phyloP scores from a whole-genome alignment of 2,113 vertebrate species.

The Tricholaema leucomelas region DNA sequence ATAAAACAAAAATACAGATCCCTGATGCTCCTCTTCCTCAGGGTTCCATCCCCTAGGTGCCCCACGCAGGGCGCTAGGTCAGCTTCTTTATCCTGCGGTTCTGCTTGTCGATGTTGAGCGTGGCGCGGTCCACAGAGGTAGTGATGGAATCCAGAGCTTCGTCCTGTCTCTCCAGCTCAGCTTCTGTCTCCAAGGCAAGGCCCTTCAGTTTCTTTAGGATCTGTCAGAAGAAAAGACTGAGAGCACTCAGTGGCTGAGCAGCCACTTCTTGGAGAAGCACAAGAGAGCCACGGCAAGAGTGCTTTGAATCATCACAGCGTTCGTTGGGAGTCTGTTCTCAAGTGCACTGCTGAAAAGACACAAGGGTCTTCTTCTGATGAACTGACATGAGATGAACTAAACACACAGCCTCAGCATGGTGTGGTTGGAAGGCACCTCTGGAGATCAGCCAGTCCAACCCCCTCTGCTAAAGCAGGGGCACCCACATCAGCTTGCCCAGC shows the following conservation, averaged over 20 bases:
- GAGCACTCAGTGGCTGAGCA: fast-evolving
- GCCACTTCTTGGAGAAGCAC: fast-evolving
- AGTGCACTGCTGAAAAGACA: background rate
- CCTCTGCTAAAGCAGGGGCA: background rate
- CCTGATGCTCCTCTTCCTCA: background rate
- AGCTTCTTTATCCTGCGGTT: constrained; percentile 85
- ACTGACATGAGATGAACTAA: no score
- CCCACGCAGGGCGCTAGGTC: constrained; percentile 46
- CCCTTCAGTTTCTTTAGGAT: constrained; percentile 90
- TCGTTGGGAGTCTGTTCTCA: background rate
- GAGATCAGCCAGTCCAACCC: background rate
- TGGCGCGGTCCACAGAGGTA: constrained; percentile 80
- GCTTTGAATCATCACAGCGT: background rate
- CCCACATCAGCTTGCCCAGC: background rate
- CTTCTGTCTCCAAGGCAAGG: constrained; percentile 88
- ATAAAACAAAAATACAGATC: background rate
- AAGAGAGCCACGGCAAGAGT: fast-evolving
- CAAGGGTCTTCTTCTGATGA: no score
- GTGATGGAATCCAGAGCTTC: constrained; percentile 84
- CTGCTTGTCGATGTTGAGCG: constrained; percentile 84
- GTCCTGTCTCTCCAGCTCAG: constrained; percentile 90
- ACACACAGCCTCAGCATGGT: background rate
- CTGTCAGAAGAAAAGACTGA: constrained; percentile 53
- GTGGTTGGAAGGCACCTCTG: background rate
- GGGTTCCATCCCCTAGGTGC: fast-evolving